Evolutionary conservation across 2,888 invertebrate genomes (phyloP).

Genomic region (Macropis europaea): DNA sequence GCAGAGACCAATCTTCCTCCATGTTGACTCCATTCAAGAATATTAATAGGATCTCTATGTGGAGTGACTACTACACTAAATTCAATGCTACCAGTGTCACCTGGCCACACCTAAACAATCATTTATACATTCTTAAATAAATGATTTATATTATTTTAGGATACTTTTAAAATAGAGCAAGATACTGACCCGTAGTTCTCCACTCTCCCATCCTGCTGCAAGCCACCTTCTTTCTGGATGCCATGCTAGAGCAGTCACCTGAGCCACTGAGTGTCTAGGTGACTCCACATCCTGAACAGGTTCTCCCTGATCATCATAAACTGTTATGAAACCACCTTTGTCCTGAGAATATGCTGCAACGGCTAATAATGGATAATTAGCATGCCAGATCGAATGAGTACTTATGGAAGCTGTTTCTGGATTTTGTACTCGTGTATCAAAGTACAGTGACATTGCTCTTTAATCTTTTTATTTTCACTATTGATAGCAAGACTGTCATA

Average conservation of each 20-base stretch:
- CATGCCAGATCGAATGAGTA: slow-evolving; percentile 92
- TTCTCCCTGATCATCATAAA: slow-evolving; percentile 93
- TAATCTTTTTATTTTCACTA: background rate
- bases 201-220: slow-evolving; percentile 95
- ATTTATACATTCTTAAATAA: slow-evolving; percentile 1
- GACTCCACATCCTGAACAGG: slow-evolving; percentile 88
- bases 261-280: slow-evolving; percentile 88
- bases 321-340: slow-evolving; percentile 92
- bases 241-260: slow-evolving; percentile 92
- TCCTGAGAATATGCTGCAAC: slow-evolving; percentile 93
- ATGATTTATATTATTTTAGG: background rate
- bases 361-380: slow-evolving; percentile 89
- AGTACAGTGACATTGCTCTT: slow-evolving; percentile 88
- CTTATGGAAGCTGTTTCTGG: slow-evolving; percentile 88
- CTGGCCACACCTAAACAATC: slow-evolving; percentile 72
- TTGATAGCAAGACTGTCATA: background rate
- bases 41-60: slow-evolving; percentile 82
- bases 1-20: slow-evolving; percentile 93
- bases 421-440: slow-evolving; percentile 91
- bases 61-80: slow-evolving; percentile 77
- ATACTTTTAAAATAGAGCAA: background rate
- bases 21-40: slow-evolving; percentile 86
- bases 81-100: slow-evolving; percentile 71
- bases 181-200: slow-evolving; percentile 88
- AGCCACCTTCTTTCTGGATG: slow-evolving; percentile 92